phyloP scores from a whole-genome alignment of 2,113 vertebrate genomes.

The Columba janthina region DNA sequence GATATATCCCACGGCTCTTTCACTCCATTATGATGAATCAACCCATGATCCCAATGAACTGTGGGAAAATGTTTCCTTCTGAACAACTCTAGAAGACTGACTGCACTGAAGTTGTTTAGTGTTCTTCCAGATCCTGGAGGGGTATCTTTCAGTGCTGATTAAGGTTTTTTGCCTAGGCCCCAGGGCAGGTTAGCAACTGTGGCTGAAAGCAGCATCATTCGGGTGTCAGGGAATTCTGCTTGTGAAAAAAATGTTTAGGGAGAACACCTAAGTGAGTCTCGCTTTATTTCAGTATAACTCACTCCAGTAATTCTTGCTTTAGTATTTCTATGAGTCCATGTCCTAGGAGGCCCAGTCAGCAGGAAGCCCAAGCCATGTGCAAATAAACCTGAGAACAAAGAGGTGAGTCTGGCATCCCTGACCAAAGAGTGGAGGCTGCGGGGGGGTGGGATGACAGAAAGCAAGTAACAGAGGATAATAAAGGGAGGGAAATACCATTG shows the following conservation, averaged over 20 bases:
- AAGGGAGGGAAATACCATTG: neutral
- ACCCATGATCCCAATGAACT: neutral
- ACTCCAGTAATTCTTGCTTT: neutral
- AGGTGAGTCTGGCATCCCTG: neutral
- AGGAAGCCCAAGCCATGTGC: neutral
- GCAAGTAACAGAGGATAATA: neutral
- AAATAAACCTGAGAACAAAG: neutral
- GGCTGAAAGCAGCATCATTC: neutral
- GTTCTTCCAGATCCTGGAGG: neutral
- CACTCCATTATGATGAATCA: conserved; percentile 1
- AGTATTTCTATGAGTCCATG: neutral
- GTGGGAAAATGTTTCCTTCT: neutral
- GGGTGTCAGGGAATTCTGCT: neutral
- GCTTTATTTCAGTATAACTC: neutral
- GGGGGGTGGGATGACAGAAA: neutral
- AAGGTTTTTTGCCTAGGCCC: neutral
- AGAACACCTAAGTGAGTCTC: neutral
- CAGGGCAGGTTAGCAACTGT: neutral
- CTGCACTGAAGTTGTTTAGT: neutral
- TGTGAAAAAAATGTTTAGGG: neutral
- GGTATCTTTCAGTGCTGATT: neutral
- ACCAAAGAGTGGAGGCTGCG: neutral
- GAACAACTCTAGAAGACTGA: neutral
- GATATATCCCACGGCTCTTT: neutral
- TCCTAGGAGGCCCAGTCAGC: neutral